Conservation (phyloP, 2,113 vertebrate genomes). For the Cnemophilus loriae region DNA sequence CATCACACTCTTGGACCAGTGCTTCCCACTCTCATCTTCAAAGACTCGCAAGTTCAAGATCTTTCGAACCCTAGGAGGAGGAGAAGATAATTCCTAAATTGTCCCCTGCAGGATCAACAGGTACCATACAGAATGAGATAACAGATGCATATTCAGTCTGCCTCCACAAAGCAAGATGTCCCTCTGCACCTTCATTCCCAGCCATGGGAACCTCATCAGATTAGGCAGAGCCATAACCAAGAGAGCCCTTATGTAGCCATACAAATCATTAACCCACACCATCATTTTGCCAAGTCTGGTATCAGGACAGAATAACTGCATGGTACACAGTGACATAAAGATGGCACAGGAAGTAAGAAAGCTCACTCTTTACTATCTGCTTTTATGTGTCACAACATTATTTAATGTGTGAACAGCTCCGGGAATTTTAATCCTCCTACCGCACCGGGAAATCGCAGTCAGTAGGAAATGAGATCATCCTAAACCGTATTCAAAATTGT, state of each 20-base stretch:
- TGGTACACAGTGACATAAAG: not conserved
- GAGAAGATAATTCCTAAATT: not conserved
- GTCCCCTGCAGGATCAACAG: not conserved
- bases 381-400: not conserved
- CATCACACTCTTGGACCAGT: constrained; percentile 93
- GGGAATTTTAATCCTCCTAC: not conserved
- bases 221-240: not conserved
- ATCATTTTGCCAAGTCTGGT: not conserved
- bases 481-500: not conserved
- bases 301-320: not conserved
- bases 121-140: not conserved
- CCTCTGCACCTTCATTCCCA: not conserved
- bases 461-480: not conserved
- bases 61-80: constrained; percentile 84
- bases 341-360: not conserved
- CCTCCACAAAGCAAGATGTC: not conserved
- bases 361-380: not conserved
- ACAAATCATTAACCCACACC: not conserved
- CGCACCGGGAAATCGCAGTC: not conserved
- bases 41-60: constrained; percentile 94
- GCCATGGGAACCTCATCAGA: not conserved
- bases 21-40: constrained; percentile 88
- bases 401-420: not conserved
- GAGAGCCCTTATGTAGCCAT: not conserved
- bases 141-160: not conserved